phyloP scores from a whole-genome alignment of 2,797 vertebrate species.

The Betta splendens region DNA sequence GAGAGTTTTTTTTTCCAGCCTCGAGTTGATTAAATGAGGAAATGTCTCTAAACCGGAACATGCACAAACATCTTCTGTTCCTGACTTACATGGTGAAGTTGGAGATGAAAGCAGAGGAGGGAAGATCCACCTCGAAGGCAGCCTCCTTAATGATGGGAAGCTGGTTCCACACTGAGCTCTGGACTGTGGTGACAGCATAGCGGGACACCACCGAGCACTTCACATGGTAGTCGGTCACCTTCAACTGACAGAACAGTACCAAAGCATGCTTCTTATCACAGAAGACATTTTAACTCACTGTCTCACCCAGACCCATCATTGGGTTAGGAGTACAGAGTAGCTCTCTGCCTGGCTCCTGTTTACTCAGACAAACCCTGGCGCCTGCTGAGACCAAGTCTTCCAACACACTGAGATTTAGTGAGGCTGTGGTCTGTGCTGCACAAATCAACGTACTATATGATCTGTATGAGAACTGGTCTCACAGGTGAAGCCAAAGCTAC shows the following conservation, averaged over 20 bases:
- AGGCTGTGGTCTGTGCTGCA: constrained; percentile 43
- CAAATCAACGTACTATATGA: constrained; percentile 35
- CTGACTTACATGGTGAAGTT: constrained; percentile 89
- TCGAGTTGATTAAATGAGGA: constrained; percentile 56
- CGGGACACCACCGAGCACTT: constrained; percentile 83
- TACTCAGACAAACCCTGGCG: constrained; percentile 43
- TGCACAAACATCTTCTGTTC: no score
- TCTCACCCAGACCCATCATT: no score
- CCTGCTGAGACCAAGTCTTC: constrained; percentile 57
- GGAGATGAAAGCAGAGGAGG: constrained; percentile 87
- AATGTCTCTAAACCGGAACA: no score
- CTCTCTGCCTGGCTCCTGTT: constrained; percentile 52
- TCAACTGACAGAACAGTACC: constrained; percentile 70
- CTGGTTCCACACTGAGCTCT: constrained; percentile 84
- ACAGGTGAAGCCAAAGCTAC: constrained; percentile 22
- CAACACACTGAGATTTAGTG: constrained; percentile 31
- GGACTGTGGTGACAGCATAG: constrained; percentile 84
- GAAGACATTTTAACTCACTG: no score
- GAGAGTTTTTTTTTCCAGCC: constrained; percentile 48
- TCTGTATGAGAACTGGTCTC: constrained; percentile 14
- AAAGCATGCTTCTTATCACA: no score
- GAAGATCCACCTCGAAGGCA: constrained; percentile 87
- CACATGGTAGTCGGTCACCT: constrained; percentile 85
- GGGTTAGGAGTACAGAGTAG: constrained; percentile 51
- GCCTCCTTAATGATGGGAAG: constrained; percentile 83